These are phyloP conservation scores for Adineta ricciae DNA, from an alignment of 2,888 invertebrate genomes.

Conservation along the genomic window DNA sequence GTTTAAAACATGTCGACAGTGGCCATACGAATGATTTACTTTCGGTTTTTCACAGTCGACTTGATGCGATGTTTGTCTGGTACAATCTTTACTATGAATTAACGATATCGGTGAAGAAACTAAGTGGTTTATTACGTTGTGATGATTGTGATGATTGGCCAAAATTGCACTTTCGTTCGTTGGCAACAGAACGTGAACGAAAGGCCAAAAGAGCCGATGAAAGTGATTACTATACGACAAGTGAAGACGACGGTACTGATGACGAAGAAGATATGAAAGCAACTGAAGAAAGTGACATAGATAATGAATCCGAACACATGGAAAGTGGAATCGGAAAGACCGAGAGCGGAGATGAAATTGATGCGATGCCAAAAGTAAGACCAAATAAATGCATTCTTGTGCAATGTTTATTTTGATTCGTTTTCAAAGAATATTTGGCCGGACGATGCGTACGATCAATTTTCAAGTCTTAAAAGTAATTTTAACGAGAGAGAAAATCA, in stretches of 20 bases:
- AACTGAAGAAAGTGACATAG: background rate
- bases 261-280: background rate
- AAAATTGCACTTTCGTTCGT: constrained; percentile 11
- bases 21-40: background rate
- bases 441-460: background rate
- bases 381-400: too few relatives aligned
- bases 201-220: background rate
- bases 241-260: background rate
- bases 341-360: background rate
- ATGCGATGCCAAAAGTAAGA: background rate
- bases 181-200: background rate
- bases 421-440: background rate
- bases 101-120: constrained; percentile 10
- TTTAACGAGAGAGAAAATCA: too few relatives aligned
- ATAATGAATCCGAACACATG: background rate
- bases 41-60: background rate
- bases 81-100: constrained; percentile 18
- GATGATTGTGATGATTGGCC: constrained; percentile 21
- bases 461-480: background rate
- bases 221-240: background rate
- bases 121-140: constrained; percentile 7
- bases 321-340: background rate
- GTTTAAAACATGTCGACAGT: constrained; percentile 18
- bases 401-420: too few relatives aligned
- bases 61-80: constrained; percentile 2